phyloP scores from a whole-genome alignment of 2,888 invertebrate species.

The Notodonta ziczac region DNA sequence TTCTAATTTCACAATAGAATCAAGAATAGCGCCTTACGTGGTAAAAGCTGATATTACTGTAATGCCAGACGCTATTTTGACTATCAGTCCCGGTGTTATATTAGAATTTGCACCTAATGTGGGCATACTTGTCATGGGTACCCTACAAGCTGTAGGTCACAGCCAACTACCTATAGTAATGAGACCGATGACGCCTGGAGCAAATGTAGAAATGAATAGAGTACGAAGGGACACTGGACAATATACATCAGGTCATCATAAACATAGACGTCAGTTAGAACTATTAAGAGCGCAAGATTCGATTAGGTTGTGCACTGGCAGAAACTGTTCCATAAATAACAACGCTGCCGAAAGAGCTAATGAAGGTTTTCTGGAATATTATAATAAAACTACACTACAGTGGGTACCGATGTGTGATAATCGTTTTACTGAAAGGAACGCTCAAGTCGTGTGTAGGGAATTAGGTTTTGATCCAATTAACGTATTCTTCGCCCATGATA shows the following conservation, averaged over 20 bases:
- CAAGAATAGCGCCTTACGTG: conserved; percentile 89
- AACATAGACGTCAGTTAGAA: conserved; percentile 82
- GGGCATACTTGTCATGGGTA: conserved; percentile 97
- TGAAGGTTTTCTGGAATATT: conserved; percentile 97
- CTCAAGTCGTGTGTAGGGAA: conserved; percentile 97
- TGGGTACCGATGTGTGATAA: conserved; percentile 99
- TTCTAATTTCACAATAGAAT: conserved; percentile 86
- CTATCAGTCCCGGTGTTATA: conserved; percentile 94
- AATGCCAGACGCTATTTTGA: conserved; percentile 96
- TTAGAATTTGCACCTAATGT: conserved; percentile 98
- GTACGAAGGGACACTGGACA: conserved; percentile 69
- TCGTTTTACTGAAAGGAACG: conserved; percentile 97
- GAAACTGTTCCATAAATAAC: conserved; percentile 87
- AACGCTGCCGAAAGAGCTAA: conserved; percentile 78
- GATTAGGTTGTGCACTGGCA: conserved; percentile 91
- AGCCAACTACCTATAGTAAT: conserved; percentile 90
- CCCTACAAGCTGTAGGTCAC: conserved; percentile 92
- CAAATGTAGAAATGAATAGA: conserved; percentile 65
- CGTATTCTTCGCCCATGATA: conserved; percentile 93
- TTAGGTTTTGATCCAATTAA: conserved; percentile 95
- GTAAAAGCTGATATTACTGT: conserved; percentile 96
- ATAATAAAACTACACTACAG: conserved; percentile 96
- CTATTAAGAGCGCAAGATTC: conserved; percentile 84
- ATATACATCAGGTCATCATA: conserved; percentile 61
- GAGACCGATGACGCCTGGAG: conserved; percentile 83